Evolutionary conservation across 2,797 vertebrate genomes (phyloP).

Genomic region (Hozukius guyotensis): DNA sequence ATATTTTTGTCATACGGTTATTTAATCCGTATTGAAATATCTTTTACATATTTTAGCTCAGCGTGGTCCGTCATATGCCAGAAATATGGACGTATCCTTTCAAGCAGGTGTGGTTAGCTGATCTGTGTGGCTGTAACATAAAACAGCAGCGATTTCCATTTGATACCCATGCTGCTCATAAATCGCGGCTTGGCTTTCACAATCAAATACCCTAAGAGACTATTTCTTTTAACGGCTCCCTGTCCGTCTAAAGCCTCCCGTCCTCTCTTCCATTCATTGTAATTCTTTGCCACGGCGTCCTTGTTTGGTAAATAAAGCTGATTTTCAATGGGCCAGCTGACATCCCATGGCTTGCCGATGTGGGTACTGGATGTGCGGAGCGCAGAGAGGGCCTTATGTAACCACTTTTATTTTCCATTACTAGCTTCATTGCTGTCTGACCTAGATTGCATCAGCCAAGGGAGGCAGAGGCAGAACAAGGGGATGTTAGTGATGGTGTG

Average conservation of each 20-base stretch:
- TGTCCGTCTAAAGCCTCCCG: slow-evolving; percentile 3
- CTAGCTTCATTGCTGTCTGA: slow-evolving; percentile 82
- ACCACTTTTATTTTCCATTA: slow-evolving; percentile 84
- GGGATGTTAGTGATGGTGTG: slow-evolving; percentile 68
- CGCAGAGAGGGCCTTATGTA: slow-evolving; percentile 78
- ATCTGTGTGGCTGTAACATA: neutral
- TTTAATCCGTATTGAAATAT: slow-evolving; percentile 14
- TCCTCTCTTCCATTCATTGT: slow-evolving; percentile 41
- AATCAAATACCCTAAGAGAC: slow-evolving; percentile 17
- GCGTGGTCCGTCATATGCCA: neutral
- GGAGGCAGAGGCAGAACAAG: slow-evolving; percentile 78
- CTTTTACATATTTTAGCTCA: neutral
- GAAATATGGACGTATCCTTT: neutral
- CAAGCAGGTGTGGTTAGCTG: neutral
- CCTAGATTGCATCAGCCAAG: slow-evolving; percentile 83
- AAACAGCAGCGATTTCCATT: neutral
- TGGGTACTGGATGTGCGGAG: slow-evolving; percentile 75
- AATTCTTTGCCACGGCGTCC: slow-evolving; percentile 45
- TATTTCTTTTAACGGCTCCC: neutral
- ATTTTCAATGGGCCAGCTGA: slow-evolving; percentile 71
- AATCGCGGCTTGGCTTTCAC: neutral
- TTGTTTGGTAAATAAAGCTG: slow-evolving; percentile 77
- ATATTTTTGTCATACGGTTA: slow-evolving; percentile 17
- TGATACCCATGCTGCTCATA: neutral
- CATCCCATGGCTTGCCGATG: slow-evolving; percentile 66